Percentiles rank a stretch among this genome's conserved stretches.
Evolutionary conservation across 2,888 invertebrate genomes (phyloP).

Genomic region (Crocallis elinguaria): DNA sequence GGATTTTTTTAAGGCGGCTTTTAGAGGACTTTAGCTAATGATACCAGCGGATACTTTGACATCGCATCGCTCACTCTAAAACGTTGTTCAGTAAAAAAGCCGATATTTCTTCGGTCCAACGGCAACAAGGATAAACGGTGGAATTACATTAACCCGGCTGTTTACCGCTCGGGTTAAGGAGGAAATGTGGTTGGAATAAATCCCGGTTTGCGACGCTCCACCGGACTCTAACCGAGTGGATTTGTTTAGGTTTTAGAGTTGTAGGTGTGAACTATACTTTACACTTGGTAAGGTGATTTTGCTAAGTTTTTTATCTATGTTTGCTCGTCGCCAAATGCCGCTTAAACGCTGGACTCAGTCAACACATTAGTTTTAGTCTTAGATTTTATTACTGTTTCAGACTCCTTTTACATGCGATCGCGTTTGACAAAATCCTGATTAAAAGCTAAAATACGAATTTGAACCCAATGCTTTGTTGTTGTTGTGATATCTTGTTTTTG

Average conservation of each 20-base stretch:
- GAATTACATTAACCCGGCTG: conserved; percentile 46
- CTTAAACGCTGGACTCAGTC: background rate
- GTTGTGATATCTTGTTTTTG: no score
- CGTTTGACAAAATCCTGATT: no score
- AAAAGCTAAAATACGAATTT: no score
- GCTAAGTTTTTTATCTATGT: no score
- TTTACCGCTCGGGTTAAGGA: conserved; percentile 38
- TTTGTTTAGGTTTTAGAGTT: conserved; percentile 25
- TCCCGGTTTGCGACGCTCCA: conserved; percentile 35
- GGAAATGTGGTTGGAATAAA: conserved; percentile 41
- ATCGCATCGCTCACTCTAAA: conserved; percentile 18
- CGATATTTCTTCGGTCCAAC: conserved; percentile 33
- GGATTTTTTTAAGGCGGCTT: no score
- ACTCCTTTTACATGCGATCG: no score
- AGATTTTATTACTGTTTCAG: no score
- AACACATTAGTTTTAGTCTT: no score
- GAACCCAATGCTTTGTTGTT: no score
- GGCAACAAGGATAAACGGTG: conserved; percentile 44
- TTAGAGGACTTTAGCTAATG: no score
- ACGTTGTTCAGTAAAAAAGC: conserved; percentile 28
- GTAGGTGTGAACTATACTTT: background rate
- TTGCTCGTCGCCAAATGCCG: background rate
- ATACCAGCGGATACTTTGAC: background rate
- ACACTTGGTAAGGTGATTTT: no score
- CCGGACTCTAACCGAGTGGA: conserved; percentile 26